These are phyloP conservation scores for Aeoliscus strigatus DNA, from an alignment of 2,797 vertebrate genomes.

Conservation along the genomic window DNA sequence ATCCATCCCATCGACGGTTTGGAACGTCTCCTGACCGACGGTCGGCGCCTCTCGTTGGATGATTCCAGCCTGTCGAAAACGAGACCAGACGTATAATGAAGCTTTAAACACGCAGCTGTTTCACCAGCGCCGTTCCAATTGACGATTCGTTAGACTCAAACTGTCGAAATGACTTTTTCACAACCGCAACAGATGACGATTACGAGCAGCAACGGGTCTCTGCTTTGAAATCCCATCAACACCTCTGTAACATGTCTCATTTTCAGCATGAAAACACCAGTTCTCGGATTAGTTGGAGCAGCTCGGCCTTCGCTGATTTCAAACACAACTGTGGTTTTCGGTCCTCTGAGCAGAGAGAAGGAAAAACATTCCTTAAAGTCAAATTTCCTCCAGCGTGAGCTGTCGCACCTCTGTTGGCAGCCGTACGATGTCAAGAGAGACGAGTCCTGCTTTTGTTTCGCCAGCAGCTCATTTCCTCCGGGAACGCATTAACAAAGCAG, in stretches of 20 bases:
- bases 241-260: neutral
- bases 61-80: too few species aligned
- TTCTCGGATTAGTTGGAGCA: constrained; percentile 5
- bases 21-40: too few species aligned
- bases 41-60: too few species aligned
- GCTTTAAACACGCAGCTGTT: too few species aligned
- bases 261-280: constrained; percentile 17
- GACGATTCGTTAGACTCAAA: too few species aligned
- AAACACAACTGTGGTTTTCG: constrained; percentile 21
- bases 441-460: constrained; percentile 75
- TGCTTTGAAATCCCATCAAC: neutral
- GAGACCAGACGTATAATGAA: too few species aligned
- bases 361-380: constrained; percentile 68
- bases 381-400: constrained; percentile 63
- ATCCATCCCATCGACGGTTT: too few species aligned
- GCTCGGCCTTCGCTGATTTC: constrained; percentile 30
- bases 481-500: constrained; percentile 78
- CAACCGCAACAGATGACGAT: constrained; percentile 1
- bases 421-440: constrained; percentile 74
- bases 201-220: neutral
- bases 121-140: too few species aligned
- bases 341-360: constrained; percentile 33
- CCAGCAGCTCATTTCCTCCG: constrained; percentile 74
- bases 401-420: constrained; percentile 58
- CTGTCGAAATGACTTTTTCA: neutral